Conservation (phyloP, 1,140 invertebrate genomes). For the Drosophila rhopaloa region DNA sequence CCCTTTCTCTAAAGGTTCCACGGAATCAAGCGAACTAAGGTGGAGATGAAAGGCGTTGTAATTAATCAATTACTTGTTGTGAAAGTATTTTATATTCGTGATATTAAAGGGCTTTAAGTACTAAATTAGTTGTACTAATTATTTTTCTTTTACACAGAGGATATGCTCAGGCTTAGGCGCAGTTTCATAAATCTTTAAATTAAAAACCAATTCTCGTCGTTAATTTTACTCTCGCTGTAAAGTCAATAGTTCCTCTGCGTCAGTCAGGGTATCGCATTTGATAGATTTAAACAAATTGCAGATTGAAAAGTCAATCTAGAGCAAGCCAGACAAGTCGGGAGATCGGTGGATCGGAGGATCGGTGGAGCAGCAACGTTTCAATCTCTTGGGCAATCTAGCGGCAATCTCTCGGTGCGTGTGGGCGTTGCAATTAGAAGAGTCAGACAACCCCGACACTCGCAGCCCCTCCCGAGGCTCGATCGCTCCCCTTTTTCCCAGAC, state of each 20-base stretch:
- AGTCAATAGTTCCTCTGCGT: slow-evolving; percentile 24
- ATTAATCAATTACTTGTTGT: slow-evolving; percentile 5
- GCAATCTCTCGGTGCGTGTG: slow-evolving; percentile 60
- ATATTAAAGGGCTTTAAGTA: too few species aligned
- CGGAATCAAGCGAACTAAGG: neutral
- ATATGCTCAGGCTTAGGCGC: neutral
- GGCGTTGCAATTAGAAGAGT: slow-evolving; percentile 79
- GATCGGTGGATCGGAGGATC: slow-evolving; percentile 29
- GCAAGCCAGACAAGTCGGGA: slow-evolving; percentile 46
- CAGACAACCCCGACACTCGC: slow-evolving; percentile 26
- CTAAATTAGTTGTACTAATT: too few species aligned
- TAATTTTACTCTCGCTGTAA: neutral
- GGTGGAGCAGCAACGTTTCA: slow-evolving; percentile 43
- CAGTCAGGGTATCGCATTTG: slow-evolving; percentile 12
- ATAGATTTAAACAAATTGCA: slow-evolving; percentile 71
- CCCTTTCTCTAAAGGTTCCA: slow-evolving; percentile 1
- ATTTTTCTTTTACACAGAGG: too few species aligned
- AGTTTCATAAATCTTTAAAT: too few species aligned
- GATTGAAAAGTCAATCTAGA: slow-evolving; percentile 65
- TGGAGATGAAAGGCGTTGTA: slow-evolving; percentile 3
- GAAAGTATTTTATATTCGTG: neutral
- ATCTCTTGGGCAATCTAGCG: slow-evolving; percentile 69
- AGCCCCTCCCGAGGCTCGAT: neutral
- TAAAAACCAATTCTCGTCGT: neutral
- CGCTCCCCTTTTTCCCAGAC: slow-evolving; percentile 27